Base-by-base conservation (phyloP, 2,797 vertebrate species). In the Epinephelus malabaricus region DNA sequence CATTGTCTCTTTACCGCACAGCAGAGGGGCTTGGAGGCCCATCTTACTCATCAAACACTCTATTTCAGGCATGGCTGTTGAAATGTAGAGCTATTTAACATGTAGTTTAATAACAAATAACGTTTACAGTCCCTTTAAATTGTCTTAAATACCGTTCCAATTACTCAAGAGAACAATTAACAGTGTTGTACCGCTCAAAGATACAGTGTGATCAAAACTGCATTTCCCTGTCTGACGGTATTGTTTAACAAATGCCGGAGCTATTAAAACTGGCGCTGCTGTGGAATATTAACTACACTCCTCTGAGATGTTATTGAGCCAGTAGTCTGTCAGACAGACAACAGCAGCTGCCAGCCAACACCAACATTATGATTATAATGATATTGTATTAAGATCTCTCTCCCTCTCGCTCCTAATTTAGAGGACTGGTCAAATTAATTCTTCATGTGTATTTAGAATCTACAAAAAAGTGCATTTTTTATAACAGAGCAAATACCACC, bases 261-360 rank as follows among this genome's bases (percentile, higher is more conserved):
- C 76, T 82, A 74, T 86, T 85, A 84, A 87, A 88, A 72, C 69
- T 70, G 81, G 53, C 79, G 80, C 60, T 68, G 76, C 65, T 76
- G 86, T 73, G 86, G 78, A 82, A 84, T 87, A 88, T 86, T 85
- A 86, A 83, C 71, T 40, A 30, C 47, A 27, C 55, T 88, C 84
- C 79, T 85, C 76, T 61, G 88, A 90, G 86, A 83, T 86, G 67
- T 78, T 76, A 82, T 45, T 66, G 53, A 81, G 85, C 76, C 78
- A 82, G 69, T 58, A 69, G 64, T 64, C 75, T 88, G 73, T 76
- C 79, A 80, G 78, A 56, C 83, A 80, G 78, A 76, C 62, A 70
- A 69, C 81, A 77, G 62, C 61, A 84, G 76, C 75, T 71, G 56
- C 6, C 81, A 82, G 85, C 84, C 80, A 82, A 78, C 55, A 83